Percentiles rank a stretch among this genome's conserved stretches.
Conservation (phyloP, 2,888 invertebrate genomes). For the Agrilus biguttatus region DNA sequence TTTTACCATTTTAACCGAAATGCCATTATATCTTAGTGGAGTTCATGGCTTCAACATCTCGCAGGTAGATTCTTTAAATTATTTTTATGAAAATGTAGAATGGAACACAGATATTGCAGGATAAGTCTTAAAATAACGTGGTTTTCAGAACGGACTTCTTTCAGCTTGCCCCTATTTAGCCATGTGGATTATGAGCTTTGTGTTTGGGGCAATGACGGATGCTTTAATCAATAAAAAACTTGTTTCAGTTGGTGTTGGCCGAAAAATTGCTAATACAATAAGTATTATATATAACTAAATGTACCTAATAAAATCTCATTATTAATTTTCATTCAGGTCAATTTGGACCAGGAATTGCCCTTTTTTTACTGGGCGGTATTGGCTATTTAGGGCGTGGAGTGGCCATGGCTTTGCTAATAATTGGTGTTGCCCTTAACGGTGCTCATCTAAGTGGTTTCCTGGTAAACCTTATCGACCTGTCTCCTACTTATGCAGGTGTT, state of each 20-base stretch:
- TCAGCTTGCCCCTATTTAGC: slow-evolving; percentile 52
- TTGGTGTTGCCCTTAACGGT: slow-evolving; percentile 58
- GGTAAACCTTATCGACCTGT: slow-evolving; percentile 66
- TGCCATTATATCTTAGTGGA: slow-evolving; percentile 59
- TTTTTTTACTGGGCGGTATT: slow-evolving; percentile 45
- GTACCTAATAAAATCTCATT: neutral
- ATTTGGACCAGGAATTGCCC: slow-evolving; percentile 45
- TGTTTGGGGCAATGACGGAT: slow-evolving; percentile 48
- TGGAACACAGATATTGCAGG: too few species aligned
- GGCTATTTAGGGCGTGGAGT: slow-evolving; percentile 36
- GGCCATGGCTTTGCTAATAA: slow-evolving; percentile 46
- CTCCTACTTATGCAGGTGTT: slow-evolving; percentile 67
- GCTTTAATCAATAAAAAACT: slow-evolving; percentile 34
- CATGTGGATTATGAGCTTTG: slow-evolving; percentile 51
- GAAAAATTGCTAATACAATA: too few species aligned
- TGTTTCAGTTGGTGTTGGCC: slow-evolving; percentile 27
- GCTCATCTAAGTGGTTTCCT: slow-evolving; percentile 57
- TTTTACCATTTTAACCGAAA: slow-evolving; percentile 63
- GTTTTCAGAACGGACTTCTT: slow-evolving; percentile 41
- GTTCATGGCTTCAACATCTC: slow-evolving; percentile 21
- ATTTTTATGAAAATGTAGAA: too few species aligned
- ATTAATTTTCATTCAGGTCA: too few species aligned
- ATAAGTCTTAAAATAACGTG: neutral
- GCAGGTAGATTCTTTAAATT: neutral
- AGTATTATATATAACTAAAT: neutral